These are phyloP conservation scores for Clistopyga incitator DNA, from an alignment of 2,888 invertebrate species.

Conservation along the genomic window DNA sequence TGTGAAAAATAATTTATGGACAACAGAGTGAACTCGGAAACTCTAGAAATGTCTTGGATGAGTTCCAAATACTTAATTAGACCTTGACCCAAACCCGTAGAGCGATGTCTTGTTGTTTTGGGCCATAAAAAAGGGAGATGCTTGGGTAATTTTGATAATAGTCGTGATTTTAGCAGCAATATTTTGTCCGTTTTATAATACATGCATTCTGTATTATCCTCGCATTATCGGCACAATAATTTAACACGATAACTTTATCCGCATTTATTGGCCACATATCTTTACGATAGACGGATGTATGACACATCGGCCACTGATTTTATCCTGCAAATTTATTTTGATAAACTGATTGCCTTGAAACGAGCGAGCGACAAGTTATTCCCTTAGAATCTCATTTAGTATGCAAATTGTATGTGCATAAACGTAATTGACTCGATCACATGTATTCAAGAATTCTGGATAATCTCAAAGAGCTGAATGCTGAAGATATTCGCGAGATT, in stretches of 20 bases:
- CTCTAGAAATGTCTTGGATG: constrained; percentile 42
- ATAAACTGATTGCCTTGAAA: constrained; percentile 42
- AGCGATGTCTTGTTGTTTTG: neutral
- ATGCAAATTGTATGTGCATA: neutral
- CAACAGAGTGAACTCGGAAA: neutral
- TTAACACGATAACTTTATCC: neutral
- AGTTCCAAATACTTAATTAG: constrained; percentile 47
- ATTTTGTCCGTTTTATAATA: neutral
- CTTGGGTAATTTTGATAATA: constrained; percentile 8
- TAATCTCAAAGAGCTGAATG: neutral
- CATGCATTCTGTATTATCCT: neutral
- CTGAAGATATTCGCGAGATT: neutral
- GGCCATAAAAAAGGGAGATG: constrained; percentile 11
- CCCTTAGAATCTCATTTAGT: constrained; percentile 3
- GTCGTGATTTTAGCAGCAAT: neutral
- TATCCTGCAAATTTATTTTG: constrained; percentile 40
- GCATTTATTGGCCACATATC: constrained; percentile 19
- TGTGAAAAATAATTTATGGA: constrained; percentile 7
- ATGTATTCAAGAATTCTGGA: neutral
- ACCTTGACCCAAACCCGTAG: neutral
- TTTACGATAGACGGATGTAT: neutral
- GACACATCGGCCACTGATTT: constrained; percentile 24
- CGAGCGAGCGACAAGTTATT: neutral
- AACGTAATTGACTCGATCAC: neutral
- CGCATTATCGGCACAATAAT: neutral